These are phyloP conservation scores for Acanthochromis polyacanthus DNA, from an alignment of 2,113 vertebrate species.

Conservation along the genomic window DNA sequence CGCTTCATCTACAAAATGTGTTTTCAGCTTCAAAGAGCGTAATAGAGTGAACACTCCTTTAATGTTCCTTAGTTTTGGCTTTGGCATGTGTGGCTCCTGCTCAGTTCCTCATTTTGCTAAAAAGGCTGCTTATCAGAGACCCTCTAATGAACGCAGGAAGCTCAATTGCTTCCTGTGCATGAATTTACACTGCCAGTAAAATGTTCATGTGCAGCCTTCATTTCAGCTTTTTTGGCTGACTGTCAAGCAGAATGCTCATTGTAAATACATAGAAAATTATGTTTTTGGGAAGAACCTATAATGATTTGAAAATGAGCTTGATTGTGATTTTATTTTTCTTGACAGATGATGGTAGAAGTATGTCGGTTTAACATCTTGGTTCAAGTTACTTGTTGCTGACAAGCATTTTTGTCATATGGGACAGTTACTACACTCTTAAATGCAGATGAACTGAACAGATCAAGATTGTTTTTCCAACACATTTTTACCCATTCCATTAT, in stretches of 20 bases:
- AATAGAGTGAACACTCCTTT: slow-evolving; percentile 62
- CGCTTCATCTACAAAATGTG: background rate
- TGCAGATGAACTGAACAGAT: too few relatives aligned
- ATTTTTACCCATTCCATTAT: too few relatives aligned
- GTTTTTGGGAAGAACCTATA: background rate
- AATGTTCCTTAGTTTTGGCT: slow-evolving; percentile 25
- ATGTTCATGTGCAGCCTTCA: slow-evolving; percentile 20
- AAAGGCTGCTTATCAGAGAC: slow-evolving; percentile 34
- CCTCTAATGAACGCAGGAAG: slow-evolving; percentile 26
- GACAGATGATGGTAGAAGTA: background rate
- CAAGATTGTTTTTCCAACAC: too few relatives aligned
- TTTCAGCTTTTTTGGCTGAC: background rate
- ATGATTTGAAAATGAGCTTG: background rate
- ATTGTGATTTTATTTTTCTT: slow-evolving; percentile 8
- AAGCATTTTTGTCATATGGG: too few relatives aligned
- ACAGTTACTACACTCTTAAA: too few relatives aligned
- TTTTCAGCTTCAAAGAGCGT: background rate
- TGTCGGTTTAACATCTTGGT: too few relatives aligned
- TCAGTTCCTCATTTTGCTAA: slow-evolving; percentile 29
- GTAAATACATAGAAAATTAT: background rate
- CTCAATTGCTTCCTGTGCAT: slow-evolving; percentile 13
- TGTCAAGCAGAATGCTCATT: slow-evolving; percentile 18
- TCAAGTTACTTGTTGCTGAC: too few relatives aligned
- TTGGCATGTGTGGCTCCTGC: slow-evolving; percentile 40
- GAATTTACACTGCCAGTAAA: slow-evolving; percentile 47